Evolutionary conservation across 2,888 invertebrate genomes (phyloP), one percentile per base, ranked within the genome.

Genomic region (Acleris holmiana): DNA sequence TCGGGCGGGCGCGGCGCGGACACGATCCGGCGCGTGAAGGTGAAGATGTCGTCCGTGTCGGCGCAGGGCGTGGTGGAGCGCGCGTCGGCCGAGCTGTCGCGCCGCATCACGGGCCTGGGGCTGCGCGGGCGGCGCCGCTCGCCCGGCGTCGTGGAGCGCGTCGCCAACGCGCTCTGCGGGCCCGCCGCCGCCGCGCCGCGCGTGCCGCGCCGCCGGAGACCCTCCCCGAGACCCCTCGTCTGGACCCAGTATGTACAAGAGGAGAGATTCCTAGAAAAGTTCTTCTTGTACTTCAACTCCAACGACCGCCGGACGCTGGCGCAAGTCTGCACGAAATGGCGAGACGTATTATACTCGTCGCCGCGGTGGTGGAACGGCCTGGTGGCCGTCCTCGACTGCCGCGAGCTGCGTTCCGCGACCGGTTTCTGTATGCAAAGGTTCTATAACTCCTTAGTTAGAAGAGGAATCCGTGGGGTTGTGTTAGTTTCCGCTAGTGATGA

Each of bases 41-140:
- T 91, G 81, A 91, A 90, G 82, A 96, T 96, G 96, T 96, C 96
- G 84, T 96, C 96, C 80, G 96, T 97, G 91, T 96, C 96, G 76
- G 96, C 97, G 77, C 97, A 97, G 89, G 97, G 97, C 80, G 97
- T 97, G 82, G 97, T 98, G 88, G 97, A 98, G 93, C 95, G 97
- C 80, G 97, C 97, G 78, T 97, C 97, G 76, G 97, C 97, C 71
- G 97, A 98, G 90, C 93, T 98, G 72, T 96, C 97, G 75, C 97
- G 97, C 83, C 95, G 97, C 80, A 97, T 98, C 89, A 97, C 96
- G 80, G 97, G 97, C 68, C 93, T 97, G 76, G 95, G 96, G 60
- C 89, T 96, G 80, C 95, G 96, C 74, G 94, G 94, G 66, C 93
- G 94, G 71, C 94, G 94, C 76, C 91, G 92, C 69, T 91, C 94